phyloP scores from a whole-genome alignment of 37 sponge, comb jelly and placozoan species.

The Oopsacas minuta region DNA sequence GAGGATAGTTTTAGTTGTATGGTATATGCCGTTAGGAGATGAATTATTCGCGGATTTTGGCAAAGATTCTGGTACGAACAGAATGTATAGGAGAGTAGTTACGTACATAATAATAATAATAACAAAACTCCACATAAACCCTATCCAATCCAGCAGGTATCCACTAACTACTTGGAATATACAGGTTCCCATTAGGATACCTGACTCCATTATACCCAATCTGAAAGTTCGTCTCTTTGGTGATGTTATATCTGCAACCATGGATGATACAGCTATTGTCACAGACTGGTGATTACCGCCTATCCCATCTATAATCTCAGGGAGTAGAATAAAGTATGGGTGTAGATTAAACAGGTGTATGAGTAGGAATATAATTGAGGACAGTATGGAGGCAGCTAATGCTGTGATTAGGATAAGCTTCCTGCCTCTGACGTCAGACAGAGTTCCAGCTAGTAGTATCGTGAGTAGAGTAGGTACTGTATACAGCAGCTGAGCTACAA shows the following conservation, averaged over 20 bases:
- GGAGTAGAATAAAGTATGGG: not conserved
- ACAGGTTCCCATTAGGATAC: not conserved
- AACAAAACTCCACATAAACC: not conserved
- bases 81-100: not conserved
- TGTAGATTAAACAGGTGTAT: not conserved
- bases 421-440: not conserved
- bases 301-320: not conserved
- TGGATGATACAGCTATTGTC: not conserved
- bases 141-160: not conserved
- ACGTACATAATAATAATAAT: not conserved
- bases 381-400: not conserved
- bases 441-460: not conserved
- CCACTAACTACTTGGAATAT: not conserved
- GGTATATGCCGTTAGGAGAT: not conserved
- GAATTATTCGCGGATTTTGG: not conserved
- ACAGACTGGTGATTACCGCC: slow-evolving; percentile 1
- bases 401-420: not conserved
- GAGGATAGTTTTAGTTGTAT: not conserved
- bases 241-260: not conserved
- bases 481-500: not conserved
- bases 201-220: not conserved
- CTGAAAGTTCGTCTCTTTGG: not conserved
- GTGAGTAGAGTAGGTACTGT: not conserved
- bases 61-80: not conserved
- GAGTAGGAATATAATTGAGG: not conserved